Evolutionary conservation across 2,888 invertebrate species (phyloP), one percentile per base, ranked within the genome.

Genomic region (Helicoverpa assulta): DNA sequence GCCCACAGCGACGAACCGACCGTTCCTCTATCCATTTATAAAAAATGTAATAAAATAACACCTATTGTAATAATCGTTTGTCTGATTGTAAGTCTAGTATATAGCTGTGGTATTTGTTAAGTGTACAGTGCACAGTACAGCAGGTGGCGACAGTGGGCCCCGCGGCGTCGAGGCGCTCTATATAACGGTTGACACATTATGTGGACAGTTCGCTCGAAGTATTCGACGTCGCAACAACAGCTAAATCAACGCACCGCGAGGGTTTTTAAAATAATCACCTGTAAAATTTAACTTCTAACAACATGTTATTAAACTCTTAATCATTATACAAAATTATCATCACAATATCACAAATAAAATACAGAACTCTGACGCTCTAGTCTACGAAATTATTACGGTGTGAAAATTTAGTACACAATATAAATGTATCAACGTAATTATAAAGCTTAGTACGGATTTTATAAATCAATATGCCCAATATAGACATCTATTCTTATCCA

Each of bases 261-360:
- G 89, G 85, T 80, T 76, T n/a, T 81, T 80, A 80, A 90, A 91
- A 89, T 89, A 90, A 93, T 91, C 90, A 91, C 90, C 91, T 89
- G 91, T 91, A 90, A 89, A 92, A 93, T 94, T 93, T 93, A 89
- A 91, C 89, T 81, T 90, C 87, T 91, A 91, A 92, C 91, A 94
- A 94, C 93, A 90, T 88, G 87, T 89, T 89, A 88, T 92, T 94
- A 94, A 93, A 95, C 93, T 94, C 94, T 95, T 93, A 93, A 89
- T 85, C 83, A 87, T 91, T 90, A 92, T 90, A 93, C 91, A 94
- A 94, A 94, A 94, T 93, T 93, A 94, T 92, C 90, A 91, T 92
- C 92, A 84, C 82, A 93, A 94, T 95, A 95, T 95, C 95, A 95
- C 95, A 95, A 95, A 95, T 90, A 88, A 94, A 93, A 94, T 91